Percentiles rank a stretch among this genome's conserved stretches.
phyloP scores from a whole-genome alignment of 92 coral and sea anemone species.

The Actinostola sp. region DNA sequence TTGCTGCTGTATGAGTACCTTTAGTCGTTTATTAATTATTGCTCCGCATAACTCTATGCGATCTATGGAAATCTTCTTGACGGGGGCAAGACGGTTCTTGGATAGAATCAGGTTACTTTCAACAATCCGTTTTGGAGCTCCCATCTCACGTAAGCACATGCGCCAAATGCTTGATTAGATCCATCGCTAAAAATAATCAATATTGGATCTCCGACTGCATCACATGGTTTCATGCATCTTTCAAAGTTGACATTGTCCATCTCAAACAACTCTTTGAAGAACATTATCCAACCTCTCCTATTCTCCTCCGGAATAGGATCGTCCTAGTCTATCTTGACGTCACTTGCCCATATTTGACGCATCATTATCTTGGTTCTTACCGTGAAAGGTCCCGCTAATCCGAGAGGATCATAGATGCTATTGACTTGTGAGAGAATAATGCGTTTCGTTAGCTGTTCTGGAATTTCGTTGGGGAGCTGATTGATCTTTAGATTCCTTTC shows the following conservation, averaged over 20 bases:
- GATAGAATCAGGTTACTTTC: conserved; percentile 40
- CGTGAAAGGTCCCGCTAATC: conserved; percentile 55
- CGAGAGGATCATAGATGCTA: conserved; percentile 58
- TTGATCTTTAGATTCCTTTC: conserved; percentile 12
- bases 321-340: conserved; percentile 47
- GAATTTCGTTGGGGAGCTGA: too few species aligned
- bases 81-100: conserved; percentile 61
- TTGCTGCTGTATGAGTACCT: conserved; percentile 35
- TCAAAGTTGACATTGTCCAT: conserved; percentile 51
- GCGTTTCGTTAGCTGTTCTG: too few species aligned
- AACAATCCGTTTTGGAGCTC: conserved; percentile 15
- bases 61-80: conserved; percentile 53
- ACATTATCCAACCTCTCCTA: conserved; percentile 34
- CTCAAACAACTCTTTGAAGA: conserved; percentile 39
- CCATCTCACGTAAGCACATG: conserved; percentile 75
- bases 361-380: conserved; percentile 63
- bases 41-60: conserved; percentile 63
- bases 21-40: conserved; percentile 44
- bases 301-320: conserved; percentile 49
- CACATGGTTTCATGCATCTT: conserved; percentile 63
- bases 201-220: conserved; percentile 44
- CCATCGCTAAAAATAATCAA: conserved; percentile 65
- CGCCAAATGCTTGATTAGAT: conserved; percentile 58
- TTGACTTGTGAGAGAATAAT: conserved; percentile 54
- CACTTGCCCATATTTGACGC: conserved; percentile 44